Evolutionary conservation across 2,113 vertebrate species (phyloP), one percentile per base, ranked within the genome.

Genomic region (Cyphomyrus discorhynchus): DNA sequence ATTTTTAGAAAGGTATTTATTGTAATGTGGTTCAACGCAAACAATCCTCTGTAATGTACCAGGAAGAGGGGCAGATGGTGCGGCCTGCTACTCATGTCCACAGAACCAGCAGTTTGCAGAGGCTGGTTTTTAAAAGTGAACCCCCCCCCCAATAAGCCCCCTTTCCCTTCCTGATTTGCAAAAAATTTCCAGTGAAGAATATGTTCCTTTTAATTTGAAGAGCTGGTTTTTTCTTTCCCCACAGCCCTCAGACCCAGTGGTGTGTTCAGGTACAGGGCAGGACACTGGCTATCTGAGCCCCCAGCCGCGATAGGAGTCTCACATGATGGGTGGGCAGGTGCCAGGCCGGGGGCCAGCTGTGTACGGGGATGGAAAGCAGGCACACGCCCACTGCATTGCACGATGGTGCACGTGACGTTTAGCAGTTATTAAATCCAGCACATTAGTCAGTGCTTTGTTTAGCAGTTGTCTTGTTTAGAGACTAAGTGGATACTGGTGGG

Each of bases 51-150:
- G 19, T 82, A 47, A 87, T 66, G 56, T 66, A 58, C 53, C 13
- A 11, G 21, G 66, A 15, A 10, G 13, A 13, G 52, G 89, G 58
- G 85, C 89, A 49, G 89, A 66, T 90, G 89, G 89, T 91, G 92
- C 83, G 87, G 90, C 90, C 82, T 90, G 90, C 66, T 91, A 66
- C 70, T 88, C 47, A 52, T 52, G 66, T 52, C 89, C 92, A 66
- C 35, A 46, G 85, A 88, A 58, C n/a, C 39, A 39, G 74, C 9
- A 9, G 77, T 35, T 24, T 39, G 19, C 10, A 56, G 35, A 90
- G 89, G 45, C 56, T 53, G 42, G 77, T 42, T 70, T 90, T 87
- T 58, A 49, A 86, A 87, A 74, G 89, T 82, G 70, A 49, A 39
- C 35, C 52, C 17, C 17, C 53, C 6, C 21, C 56, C 8, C 8